Base-by-base conservation (phyloP, 2,797 vertebrate genomes). In the Podarcis siculus region DNA sequence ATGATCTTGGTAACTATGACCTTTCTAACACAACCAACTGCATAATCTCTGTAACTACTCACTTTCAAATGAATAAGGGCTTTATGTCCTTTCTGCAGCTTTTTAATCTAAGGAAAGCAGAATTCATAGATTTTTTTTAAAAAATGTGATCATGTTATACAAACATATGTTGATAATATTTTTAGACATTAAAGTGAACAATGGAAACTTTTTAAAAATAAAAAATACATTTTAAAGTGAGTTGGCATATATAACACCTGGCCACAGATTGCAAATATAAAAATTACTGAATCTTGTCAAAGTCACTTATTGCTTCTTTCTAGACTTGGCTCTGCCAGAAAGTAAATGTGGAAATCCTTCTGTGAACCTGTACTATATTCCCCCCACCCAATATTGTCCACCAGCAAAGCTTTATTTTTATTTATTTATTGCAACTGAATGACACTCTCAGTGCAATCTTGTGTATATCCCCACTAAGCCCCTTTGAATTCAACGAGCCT, bases 11-110 rank as follows among this genome's bases (percentile, higher is more conserved):
- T 86, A 91, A 88, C 80, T 19, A 35, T 27, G 61, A 89, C 49
- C 77, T 94, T 89, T 91, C 58, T 72, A 83, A 91, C 81, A 91
- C 85, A 91, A 90, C 66, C 73, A 92, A 86, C 35, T 2, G 64
- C 79, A 49, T 42, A 85, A 85, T 90, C 23, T 13, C 7, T 88
- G 66, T 69, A 87, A 82, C 87, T 85, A 69, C 1, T 1, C 45
- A 88, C 21, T 17, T 64, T 91, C 84, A 87, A 89, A 89, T 87
- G 89, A 85, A 92, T 78, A 89, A 82, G 32, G 45, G 10, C 19
- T 86, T 75, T 79, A 25, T 79, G 79, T 32, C 75, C 86, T 91
- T 92, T 90, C 84, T 35, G 87, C 73, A 83, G 69, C 89, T 90
- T 15, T 73, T 83, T 73, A 92, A 90, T 73, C 1, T 82, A 86